A percentile compares a stretch with the other conserved stretches of the same genome.
Evolutionary conservation across 2,113 vertebrate species (phyloP).

Genomic region (Oxygymnocypris stewartii): DNA sequence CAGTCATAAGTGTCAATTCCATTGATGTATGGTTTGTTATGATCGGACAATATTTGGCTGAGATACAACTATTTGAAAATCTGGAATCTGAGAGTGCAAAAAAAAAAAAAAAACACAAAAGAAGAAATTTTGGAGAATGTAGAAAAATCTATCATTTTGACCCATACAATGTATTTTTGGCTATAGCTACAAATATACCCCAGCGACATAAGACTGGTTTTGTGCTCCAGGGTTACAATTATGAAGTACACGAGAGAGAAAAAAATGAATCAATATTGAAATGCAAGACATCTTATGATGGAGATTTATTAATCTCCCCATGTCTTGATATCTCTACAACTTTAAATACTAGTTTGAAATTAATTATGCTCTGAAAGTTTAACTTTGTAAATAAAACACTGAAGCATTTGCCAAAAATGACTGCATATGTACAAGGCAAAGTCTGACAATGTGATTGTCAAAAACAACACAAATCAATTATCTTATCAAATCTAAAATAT

Average conservation of each 20-base stretch:
- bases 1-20: no score
- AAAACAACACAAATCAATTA: background rate
- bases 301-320: background rate
- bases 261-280: background rate
- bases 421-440: constrained; percentile 10
- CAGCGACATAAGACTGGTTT: no score
- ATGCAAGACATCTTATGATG: background rate
- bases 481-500: background rate
- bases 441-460: background rate
- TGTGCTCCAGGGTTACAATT: background rate
- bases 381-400: no score
- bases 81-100: no score
- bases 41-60: no score
- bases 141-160: no score
- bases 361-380: background rate
- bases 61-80: no score
- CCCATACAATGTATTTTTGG: no score
- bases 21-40: no score
- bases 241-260: background rate
- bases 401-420: background rate
- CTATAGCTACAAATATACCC: no score
- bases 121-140: no score
- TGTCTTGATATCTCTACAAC: background rate
- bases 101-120: no score
- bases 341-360: constrained; percentile 26